Conservation (phyloP, 2,888 invertebrate species). For the Tiliacea citrago region DNA sequence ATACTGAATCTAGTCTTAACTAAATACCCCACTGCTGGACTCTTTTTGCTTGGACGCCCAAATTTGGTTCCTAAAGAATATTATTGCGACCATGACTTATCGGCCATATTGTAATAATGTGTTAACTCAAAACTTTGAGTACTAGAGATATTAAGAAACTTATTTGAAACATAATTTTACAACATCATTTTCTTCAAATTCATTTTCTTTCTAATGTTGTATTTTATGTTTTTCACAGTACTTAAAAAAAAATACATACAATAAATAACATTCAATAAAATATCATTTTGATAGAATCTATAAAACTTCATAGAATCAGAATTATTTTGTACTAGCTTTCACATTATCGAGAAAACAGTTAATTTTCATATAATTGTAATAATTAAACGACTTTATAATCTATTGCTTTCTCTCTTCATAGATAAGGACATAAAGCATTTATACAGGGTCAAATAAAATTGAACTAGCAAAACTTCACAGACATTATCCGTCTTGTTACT, state of each 20-base stretch:
- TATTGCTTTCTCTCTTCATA: background rate
- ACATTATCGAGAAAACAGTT: background rate
- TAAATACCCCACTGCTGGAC: no score
- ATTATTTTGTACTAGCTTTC: constrained; percentile 1
- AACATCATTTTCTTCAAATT: no score
- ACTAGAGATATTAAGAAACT: no score
- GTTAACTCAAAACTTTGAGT: no score
- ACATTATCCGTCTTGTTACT: background rate
- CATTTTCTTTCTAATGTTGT: no score
- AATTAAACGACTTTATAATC: background rate
- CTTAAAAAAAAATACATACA: background rate
- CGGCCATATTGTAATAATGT: no score
- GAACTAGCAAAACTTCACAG: background rate
- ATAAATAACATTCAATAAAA: constrained; percentile 7
- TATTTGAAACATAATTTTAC: background rate
- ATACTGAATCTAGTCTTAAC: no score
- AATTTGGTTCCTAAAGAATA: no score
- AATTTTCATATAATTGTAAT: constrained; percentile 1
- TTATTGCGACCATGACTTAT: no score
- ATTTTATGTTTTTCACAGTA: background rate
- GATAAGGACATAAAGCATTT: no score
- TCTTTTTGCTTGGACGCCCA: no score
- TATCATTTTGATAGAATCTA: background rate
- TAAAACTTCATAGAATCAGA: constrained; percentile 17
- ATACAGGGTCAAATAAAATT: background rate